phyloP scores from a whole-genome alignment of 2,888 invertebrate genomes.

The Drosophila yooni region DNA sequence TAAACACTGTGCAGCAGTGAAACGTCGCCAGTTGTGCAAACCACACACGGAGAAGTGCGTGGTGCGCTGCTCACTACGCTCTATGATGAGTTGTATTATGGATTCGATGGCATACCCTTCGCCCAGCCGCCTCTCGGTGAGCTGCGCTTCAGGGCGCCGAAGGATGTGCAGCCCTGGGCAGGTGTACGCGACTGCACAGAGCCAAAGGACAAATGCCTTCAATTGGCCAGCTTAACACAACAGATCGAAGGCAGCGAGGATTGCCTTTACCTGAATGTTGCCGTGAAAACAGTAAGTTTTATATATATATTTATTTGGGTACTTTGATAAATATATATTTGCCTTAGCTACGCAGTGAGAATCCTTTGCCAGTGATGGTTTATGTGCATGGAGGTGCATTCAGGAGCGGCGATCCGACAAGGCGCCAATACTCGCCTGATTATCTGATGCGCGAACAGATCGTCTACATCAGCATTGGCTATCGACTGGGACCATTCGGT shows the following conservation, averaged over 20 bases:
- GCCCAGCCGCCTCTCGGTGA: conserved; percentile 72
- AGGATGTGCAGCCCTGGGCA: conserved; percentile 83
- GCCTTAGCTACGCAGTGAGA: conserved; percentile 48
- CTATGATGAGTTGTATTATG: conserved; percentile 71
- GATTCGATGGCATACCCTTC: conserved; percentile 79
- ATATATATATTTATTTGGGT: too few species aligned
- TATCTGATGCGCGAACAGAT: conserved; percentile 84
- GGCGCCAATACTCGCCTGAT: conserved; percentile 82
- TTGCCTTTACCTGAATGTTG: conserved; percentile 77
- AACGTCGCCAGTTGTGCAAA: conserved; percentile 61
- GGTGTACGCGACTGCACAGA: conserved; percentile 69
- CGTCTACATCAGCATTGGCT: conserved; percentile 84
- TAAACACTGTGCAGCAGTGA: conserved; percentile 30
- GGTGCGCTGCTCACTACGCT: conserved; percentile 66
- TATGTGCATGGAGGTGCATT: conserved; percentile 70
- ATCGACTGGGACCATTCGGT: conserved; percentile 85
- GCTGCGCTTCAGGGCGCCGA: conserved; percentile 80
- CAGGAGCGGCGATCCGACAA: conserved; percentile 67
- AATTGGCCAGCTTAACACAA: conserved; percentile 60
- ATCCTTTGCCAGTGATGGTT: conserved; percentile 70
- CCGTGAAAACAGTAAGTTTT: conserved; percentile 59
- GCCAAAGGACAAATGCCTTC: conserved; percentile 61
- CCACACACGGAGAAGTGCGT: conserved; percentile 72
- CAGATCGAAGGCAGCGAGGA: conserved; percentile 75
- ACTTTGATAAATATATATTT: not conserved